Base-by-base conservation (phyloP, 2,888 invertebrate species). In the Erebia palarica region DNA sequence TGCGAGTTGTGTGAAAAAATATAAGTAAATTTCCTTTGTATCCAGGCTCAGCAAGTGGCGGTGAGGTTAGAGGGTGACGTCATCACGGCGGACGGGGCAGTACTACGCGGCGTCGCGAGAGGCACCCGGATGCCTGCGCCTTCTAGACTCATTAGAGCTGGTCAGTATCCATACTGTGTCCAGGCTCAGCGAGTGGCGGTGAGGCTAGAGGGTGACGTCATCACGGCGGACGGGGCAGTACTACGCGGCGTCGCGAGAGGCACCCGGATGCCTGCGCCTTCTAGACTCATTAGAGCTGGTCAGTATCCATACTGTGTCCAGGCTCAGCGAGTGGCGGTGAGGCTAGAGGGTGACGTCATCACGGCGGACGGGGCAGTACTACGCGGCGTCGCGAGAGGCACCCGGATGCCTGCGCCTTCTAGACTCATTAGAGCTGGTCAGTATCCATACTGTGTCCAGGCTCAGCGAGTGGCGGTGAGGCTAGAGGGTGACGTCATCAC, bases 261-360 rank as follows among this genome's bases (percentile, higher is more conserved):
- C 2, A 27, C 27, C 3, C 27, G 27, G 27, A 27, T 27, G 27
- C 27, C 27, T 27, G 27, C 27, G 27, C 27, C 3, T 36, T 36
- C 36, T 36, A 36, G 36, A 7, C 36, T 5, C 36, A 36, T 36
- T 2, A 36, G 36, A 36, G 36, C 36, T 36, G 36, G 36, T 36
- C 36, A 36, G 36, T 36, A 2, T 36, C 36, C 7, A 36, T 36
- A 36, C 36, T 36, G 2, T 27, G 4, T 27, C 27, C 27, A 98
- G 96, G 99, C 99, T 73, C 97, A 98, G 77, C 97, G 98, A 86
- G 98, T 98, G 65, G 98, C 99, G 71, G 99, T 99, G 27, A 95
- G 98, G 73, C 93, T n/a, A n/a, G n/a, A 99, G 86, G 99, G 99
- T 74, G 99, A 99, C 94, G 98, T 99, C 80, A 99, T 99, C 89